Conservation (phyloP, 2,888 invertebrate genomes). For the Agonopterix arenella region DNA sequence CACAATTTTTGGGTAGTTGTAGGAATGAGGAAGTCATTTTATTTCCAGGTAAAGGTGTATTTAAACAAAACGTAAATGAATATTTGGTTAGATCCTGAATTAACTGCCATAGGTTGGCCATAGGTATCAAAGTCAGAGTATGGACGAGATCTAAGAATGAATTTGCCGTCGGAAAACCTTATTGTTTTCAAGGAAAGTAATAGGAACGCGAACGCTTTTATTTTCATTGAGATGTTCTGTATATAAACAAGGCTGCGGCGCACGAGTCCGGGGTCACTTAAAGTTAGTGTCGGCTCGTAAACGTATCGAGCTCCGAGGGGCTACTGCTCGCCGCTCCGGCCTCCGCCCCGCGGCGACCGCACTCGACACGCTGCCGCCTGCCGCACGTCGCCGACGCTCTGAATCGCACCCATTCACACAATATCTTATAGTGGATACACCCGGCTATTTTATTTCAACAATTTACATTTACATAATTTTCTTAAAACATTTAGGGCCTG, state of each 20-base stretch:
- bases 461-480: background rate
- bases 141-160: no score
- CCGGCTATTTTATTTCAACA: constrained; percentile 14
- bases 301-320: constrained; percentile 49
- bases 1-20: no score
- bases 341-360: constrained; percentile 72
- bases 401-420: constrained; percentile 71
- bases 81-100: no score
- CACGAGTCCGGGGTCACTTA: constrained; percentile 66
- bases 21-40: no score
- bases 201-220: constrained; percentile 45
- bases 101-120: no score
- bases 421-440: constrained; percentile 40
- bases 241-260: constrained; percentile 62
- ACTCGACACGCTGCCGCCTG: constrained; percentile 69
- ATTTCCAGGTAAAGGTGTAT: no score
- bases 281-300: constrained; percentile 72
- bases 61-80: no score
- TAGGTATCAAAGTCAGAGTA: no score
- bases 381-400: constrained; percentile 69
- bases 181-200: background rate
- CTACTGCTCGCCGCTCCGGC: constrained; percentile 25
- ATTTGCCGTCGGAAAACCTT: no score
- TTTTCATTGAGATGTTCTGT: constrained; percentile 56
- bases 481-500: no score